Evolutionary conservation across 1,140 invertebrate genomes (phyloP).

Genomic region (Charaxes varanes): DNA sequence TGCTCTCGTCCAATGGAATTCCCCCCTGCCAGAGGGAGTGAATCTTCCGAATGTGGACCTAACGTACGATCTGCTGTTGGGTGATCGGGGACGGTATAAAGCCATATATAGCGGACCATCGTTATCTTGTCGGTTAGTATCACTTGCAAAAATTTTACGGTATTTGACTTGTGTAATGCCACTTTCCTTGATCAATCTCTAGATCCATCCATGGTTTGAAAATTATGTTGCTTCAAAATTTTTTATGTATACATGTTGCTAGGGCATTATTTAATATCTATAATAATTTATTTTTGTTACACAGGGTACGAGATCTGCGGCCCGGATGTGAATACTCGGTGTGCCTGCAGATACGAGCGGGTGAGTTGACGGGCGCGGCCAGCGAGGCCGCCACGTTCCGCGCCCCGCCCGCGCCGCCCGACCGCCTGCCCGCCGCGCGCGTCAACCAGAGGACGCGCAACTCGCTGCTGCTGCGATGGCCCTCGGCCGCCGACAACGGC

Average conservation of each 20-base stretch:
- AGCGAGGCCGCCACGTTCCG: constrained; percentile 68
- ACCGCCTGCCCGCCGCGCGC: constrained; percentile 76
- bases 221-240: background rate
- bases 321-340: constrained; percentile 88
- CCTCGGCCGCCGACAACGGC: constrained; percentile 84
- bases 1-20: constrained; percentile 86
- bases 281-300: constrained; percentile 5
- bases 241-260: too few species aligned
- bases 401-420: constrained; percentile 81
- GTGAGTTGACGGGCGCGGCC: constrained; percentile 69
- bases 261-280: too few species aligned
- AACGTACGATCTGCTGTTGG: constrained; percentile 84
- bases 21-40: constrained; percentile 77
- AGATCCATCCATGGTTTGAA: background rate
- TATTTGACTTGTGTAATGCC: too few species aligned
- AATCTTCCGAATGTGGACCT: constrained; percentile 75
- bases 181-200: too few species aligned
- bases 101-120: constrained; percentile 84
- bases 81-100: constrained; percentile 87
- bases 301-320: constrained; percentile 83
- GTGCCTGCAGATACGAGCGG: constrained; percentile 77
- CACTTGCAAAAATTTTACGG: background rate
- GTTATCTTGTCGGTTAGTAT: constrained; percentile 77
- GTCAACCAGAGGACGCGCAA: constrained; percentile 75
- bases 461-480: constrained; percentile 80